Base-by-base conservation (phyloP, 2,888 invertebrate genomes). In the Heteromyza rotundicornis region DNA sequence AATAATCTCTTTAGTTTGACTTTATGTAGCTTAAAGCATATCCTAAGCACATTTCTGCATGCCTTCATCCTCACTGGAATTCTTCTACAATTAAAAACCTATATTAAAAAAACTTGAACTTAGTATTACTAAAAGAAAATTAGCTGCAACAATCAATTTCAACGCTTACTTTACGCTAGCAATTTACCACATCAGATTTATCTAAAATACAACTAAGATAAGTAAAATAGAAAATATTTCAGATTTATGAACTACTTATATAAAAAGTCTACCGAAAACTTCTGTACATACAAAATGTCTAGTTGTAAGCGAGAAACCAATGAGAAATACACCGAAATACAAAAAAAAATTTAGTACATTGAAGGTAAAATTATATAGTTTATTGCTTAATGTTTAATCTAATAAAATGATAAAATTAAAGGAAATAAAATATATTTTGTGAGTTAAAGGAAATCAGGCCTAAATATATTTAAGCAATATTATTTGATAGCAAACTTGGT, bases 21-120 rank as follows among this genome's bases (percentile, higher is more conserved):
- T 40, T 40, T 40, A 32, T 40, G 40, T 5, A 40, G 20, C 47
- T 47, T 19, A 47, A 20, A 47, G 20, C 16, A 3, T 40, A 40
- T 40, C 16, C 40, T 40, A 7, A 47, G 47, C 47, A 47, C 47
- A 2, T 2, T 5, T 66, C 70, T 65, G 69, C 67, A 68, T 74
- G 74, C 67, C 68, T 70, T 68, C 67, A 67, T 65, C 67, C 68
- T 74, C 76, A 75, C 75, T 66, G 71, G 70, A 70, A 68, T 69
- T 72, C 68, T 70, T 75, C 62, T 69, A 66, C 36, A 55, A 58
- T 59, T 57, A 55, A 58, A 60, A 58, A 51, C 20, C 7, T 47
- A 47, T 20, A 40, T 40, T n/a, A 40, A 40, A n/a, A 40, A 40
- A 40, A 40, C n/a, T 40, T 20, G 20, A 5, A 40, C 40, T 40